Base-by-base conservation (phyloP, 2,888 invertebrate genomes). In the Hipparchia sbordonii region DNA sequence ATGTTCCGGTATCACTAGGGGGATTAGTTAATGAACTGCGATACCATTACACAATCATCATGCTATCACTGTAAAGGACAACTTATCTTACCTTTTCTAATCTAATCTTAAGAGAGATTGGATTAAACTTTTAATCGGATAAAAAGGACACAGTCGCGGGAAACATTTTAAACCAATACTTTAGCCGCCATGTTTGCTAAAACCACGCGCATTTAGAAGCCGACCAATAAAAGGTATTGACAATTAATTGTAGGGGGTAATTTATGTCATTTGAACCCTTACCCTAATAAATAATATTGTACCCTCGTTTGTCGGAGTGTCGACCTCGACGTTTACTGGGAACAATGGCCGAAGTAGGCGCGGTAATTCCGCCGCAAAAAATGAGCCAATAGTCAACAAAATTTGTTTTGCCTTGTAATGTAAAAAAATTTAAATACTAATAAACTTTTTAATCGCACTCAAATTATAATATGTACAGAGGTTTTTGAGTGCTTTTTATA, bases 221-320 rank as follows among this genome's bases (percentile, higher is more conserved):
- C 57, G 46, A 67, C 69, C 61, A 52, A 61, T 69, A 69, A 69
- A 69, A 69, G 69, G 69, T 69, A 69, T 69, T 61, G 69, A 69
- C 69, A 61, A 69, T 69, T 69, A 69, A 69, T 69, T 69, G 69
- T 69, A n/a, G 45, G 61, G 23, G 69, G 39, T 51, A 57, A 69
- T 61, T 69, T 51, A 57, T 54, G 69, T 69, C 69, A 61, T 69
- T 69, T 54, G 52, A 48, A 68, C 67, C 67, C 33, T 23, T 13
- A 69, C 69, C 69, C 52, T 69, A 69, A 69, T 69, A 69, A 69
- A 69, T 69, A 69, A 69, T 69, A 61, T 69, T 60, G 69, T 69
- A 69, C 61, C 69, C 69, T 69, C 69, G 69, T 69, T 69, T 69
- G 69, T 61, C 61, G n/a, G 69, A 61, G 69, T 52, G 52, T 61